phyloP scores from a whole-genome alignment of 1,140 invertebrate species.

The Zaprionus camerounensis region DNA sequence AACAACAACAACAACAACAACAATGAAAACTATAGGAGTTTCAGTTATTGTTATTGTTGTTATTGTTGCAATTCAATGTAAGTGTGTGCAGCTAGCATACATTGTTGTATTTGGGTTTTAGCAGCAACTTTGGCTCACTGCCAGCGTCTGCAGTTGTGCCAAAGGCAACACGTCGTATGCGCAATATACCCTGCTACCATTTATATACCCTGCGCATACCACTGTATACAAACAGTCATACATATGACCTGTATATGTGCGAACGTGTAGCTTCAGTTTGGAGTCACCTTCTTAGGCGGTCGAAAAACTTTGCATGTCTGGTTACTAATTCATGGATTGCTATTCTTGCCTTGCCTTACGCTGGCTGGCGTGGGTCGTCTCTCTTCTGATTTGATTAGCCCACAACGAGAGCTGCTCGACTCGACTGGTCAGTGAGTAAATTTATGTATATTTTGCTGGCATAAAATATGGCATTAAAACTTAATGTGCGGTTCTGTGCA shows the following conservation, averaged over 20 bases:
- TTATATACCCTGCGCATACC: slow-evolving; percentile 50
- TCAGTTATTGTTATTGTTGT: slow-evolving; percentile 12
- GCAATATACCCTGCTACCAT: slow-evolving; percentile 40
- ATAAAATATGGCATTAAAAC: slow-evolving; percentile 82
- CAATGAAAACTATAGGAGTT: slow-evolving; percentile 41
- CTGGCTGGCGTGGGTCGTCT: slow-evolving; percentile 39
- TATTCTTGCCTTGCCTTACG: slow-evolving; percentile 6
- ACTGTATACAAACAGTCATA: slow-evolving; percentile 9
- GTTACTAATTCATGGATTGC: slow-evolving; percentile 64
- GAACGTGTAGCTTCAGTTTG: slow-evolving; percentile 25
- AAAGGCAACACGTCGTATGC: slow-evolving; percentile 58
- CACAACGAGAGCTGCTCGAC: slow-evolving; percentile 24
- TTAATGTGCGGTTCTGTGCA: slow-evolving; percentile 72
- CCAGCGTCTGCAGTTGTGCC: slow-evolving; percentile 26
- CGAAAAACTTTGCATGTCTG: slow-evolving; percentile 70
- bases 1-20: slow-evolving; percentile 28
- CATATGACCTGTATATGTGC: slow-evolving; percentile 14
- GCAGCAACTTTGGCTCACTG: slow-evolving; percentile 53
- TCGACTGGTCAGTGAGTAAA: slow-evolving; percentile 57
- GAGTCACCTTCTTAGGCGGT: slow-evolving; percentile 31
- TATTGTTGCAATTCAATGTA: slow-evolving; percentile 31
- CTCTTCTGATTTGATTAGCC: slow-evolving; percentile 78
- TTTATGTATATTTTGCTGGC: slow-evolving; percentile 75
- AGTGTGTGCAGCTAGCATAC: slow-evolving; percentile 12
- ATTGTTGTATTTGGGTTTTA: slow-evolving; percentile 37